Conservation (phyloP, 1,140 invertebrate species). For the Pseudoatta argentina region DNA sequence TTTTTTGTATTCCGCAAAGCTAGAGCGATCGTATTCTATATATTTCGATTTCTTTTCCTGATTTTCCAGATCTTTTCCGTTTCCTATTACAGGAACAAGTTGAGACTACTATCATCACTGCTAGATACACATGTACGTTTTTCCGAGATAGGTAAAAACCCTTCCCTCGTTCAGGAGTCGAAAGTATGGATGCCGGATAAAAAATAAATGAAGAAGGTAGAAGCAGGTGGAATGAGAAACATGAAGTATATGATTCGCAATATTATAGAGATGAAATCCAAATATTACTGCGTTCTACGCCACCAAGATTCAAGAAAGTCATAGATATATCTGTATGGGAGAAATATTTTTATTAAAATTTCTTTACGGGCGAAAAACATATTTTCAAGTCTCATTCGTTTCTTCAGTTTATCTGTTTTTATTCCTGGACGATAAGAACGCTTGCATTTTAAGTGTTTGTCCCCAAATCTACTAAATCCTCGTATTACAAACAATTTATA, state of each 20-base stretch:
- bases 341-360: neutral
- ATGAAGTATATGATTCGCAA: constrained; percentile 26
- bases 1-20: constrained; percentile 4
- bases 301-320: constrained; percentile 36
- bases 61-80: constrained; percentile 44
- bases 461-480: neutral
- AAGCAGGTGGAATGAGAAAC: neutral
- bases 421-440: constrained; percentile 1
- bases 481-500: constrained; percentile 36
- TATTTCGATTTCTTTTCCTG: constrained; percentile 4
- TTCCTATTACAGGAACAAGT: constrained; percentile 33
- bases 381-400: neutral
- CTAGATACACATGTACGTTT: constrained; percentile 34
- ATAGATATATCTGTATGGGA: neutral
- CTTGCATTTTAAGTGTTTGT: neutral
- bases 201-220: constrained; percentile 50
- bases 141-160: neutral
- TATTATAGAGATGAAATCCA: constrained; percentile 45
- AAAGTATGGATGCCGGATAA: constrained; percentile 24
- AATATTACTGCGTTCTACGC: constrained; percentile 20
- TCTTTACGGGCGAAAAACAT: neutral
- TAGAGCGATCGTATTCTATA: constrained; percentile 16
- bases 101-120: constrained; percentile 29
- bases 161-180: neutral
- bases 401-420: neutral